phyloP scores from a whole-genome alignment of 2,797 vertebrate species.

The Phataginus tetradactyla region DNA sequence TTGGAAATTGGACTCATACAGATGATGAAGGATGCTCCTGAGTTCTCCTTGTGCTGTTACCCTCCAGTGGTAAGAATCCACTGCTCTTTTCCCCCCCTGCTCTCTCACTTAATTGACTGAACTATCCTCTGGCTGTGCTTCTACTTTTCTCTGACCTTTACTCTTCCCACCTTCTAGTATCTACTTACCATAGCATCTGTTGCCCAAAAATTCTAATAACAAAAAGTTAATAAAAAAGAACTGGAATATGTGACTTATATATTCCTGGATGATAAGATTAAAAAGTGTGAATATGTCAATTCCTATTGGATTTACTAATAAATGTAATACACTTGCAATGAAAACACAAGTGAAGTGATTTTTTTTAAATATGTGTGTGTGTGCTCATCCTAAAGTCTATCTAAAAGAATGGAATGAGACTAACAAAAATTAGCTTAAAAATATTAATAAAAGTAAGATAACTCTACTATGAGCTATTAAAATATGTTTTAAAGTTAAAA shows the following conservation, averaged over 20 bases:
- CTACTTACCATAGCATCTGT: background rate
- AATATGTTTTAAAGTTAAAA: background rate
- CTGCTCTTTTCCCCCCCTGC: background rate
- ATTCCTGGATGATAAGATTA: background rate
- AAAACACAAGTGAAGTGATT: background rate
- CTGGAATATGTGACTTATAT: background rate
- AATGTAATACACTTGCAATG: background rate
- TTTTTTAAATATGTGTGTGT: background rate
- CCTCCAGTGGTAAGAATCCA: background rate
- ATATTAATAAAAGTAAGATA: background rate
- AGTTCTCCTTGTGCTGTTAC: background rate
- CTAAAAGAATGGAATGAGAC: background rate
- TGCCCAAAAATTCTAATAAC: background rate
- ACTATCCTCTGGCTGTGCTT: background rate
- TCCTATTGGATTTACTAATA: background rate
- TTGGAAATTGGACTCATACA: background rate
- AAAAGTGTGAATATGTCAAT: background rate
- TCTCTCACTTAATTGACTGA: background rate
- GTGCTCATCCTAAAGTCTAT: background rate
- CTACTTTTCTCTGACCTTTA: background rate
- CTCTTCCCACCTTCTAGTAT: background rate
- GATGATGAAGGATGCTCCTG: background rate
- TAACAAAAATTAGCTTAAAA: background rate
- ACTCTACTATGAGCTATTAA: background rate
- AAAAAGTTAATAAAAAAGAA: background rate